Conservation (phyloP, 2,113 vertebrate species). For the Chamaea fasciata region DNA sequence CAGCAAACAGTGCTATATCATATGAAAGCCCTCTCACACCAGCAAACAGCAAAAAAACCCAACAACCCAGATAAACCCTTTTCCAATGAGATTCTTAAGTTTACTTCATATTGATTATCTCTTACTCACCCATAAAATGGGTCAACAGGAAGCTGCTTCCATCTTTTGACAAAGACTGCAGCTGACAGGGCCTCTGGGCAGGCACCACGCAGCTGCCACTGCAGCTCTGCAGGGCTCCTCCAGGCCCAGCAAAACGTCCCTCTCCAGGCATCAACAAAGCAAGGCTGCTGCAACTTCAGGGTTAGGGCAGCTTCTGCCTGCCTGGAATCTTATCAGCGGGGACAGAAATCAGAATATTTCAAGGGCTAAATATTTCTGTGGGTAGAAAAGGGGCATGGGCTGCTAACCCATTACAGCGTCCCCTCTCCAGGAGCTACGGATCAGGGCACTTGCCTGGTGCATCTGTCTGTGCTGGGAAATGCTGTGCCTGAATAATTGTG, state of each 20-base stretch:
- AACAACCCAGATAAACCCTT: neutral
- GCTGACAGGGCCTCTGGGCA: neutral
- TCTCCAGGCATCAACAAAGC: slow-evolving; percentile 55
- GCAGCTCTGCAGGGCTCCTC: neutral
- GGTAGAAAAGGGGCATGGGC: slow-evolving; percentile 10
- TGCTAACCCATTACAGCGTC: neutral
- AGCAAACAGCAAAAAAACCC: neutral
- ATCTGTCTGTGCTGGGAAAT: neutral
- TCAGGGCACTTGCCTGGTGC: slow-evolving; percentile 5
- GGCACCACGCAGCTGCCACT: slow-evolving; percentile 15
- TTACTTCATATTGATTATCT: slow-evolving; percentile 25
- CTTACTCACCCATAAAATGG: slow-evolving; percentile 30
- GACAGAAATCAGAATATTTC: slow-evolving; percentile 34
- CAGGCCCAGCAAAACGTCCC: neutral
- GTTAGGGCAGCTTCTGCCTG: slow-evolving; percentile 12
- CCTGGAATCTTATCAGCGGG: neutral
- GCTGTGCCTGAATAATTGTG: neutral
- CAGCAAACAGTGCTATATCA: rapidly evolving
- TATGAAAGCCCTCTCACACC: neutral
- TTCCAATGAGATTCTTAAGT: neutral
- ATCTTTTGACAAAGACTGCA: slow-evolving; percentile 5
- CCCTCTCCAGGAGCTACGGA: neutral
- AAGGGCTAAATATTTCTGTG: slow-evolving; percentile 39
- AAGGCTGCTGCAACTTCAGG: neutral
- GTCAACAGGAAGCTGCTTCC: neutral